Conservation (phyloP, 2,888 invertebrate genomes). For the Lycaena phlaeas region DNA sequence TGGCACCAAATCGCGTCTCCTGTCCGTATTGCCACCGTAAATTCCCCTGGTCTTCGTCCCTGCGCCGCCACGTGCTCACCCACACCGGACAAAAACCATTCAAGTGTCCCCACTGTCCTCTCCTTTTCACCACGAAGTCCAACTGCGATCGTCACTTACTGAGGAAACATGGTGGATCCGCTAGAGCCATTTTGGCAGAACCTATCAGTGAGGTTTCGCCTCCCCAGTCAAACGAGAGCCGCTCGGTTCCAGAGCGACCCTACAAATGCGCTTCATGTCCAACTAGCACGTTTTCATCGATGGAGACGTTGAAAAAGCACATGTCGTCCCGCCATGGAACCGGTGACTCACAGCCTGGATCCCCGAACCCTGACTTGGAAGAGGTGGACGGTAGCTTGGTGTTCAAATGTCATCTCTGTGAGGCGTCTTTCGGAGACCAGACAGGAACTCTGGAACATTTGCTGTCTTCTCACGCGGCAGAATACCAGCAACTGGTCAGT, state of each 20-base stretch:
- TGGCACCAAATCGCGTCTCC: slow-evolving; percentile 93
- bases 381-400: slow-evolving; percentile 76
- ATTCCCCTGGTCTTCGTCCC: slow-evolving; percentile 97
- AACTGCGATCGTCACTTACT: slow-evolving; percentile 96
- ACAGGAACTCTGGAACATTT: slow-evolving; percentile 88
- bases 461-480: slow-evolving; percentile 80
- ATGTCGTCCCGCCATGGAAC: slow-evolving; percentile 79
- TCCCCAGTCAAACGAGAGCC: slow-evolving; percentile 50
- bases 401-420: slow-evolving; percentile 95
- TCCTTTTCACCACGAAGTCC: slow-evolving; percentile 96
- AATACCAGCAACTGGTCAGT: slow-evolving; percentile 86
- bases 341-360: slow-evolving; percentile 56
- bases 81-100: slow-evolving; percentile 98
- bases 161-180: slow-evolving; percentile 81
- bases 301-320: slow-evolving; percentile 86
- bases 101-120: slow-evolving; percentile 93
- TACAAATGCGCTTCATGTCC: slow-evolving; percentile 87
- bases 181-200: slow-evolving; percentile 55
- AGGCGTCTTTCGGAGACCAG: slow-evolving; percentile 86
- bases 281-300: slow-evolving; percentile 85
- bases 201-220: slow-evolving; percentile 45
- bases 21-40: slow-evolving; percentile 95
- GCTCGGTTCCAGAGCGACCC: slow-evolving; percentile 83
- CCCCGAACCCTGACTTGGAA: slow-evolving; percentile 46
- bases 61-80: slow-evolving; percentile 94